Evolutionary conservation across 2,113 vertebrate genomes (phyloP), one percentile per base, ranked within the genome.

Genomic region (Sinocyclocheilus anophthalmus): DNA sequence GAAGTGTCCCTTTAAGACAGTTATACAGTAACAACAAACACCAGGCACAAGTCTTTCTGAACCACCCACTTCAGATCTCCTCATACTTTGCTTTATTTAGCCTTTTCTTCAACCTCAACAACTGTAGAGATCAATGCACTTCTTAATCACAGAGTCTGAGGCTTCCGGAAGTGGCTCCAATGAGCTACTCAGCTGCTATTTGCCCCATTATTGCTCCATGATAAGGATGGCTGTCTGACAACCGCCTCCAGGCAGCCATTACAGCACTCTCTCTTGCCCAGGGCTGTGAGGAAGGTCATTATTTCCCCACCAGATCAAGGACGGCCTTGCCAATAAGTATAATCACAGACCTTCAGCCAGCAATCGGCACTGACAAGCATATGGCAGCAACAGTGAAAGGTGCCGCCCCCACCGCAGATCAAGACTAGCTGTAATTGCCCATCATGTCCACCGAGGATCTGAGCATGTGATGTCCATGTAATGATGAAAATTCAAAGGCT

Each of bases 341-440:
- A 76, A n/a, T 13, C 45, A 1, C 37, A 81, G 72, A 87, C 84
- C 55, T 3, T 1, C 53, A 83, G 9, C 30, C 5, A 20, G 89
- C 93, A 92, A 93, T 90, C 89, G 90, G 80, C 86, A 30, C 53
- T 42, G 90, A 92, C 87, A 79, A 84, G 85, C 88, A 89, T 87
- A 83, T 84, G 88, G 88, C 87, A 83, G 33, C 86, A 87, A 84
- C 84, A 87, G 84, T 57, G 81, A 82, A 83, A 26, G 6, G 88
- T 87, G 48, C 42, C 37, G 10, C 59, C 84, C 50, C 11, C 53
- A n/a, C 22, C 22, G 5, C 50, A 77, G 48, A 82, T 50, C 63
- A 70, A 82, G 30, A 53, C 70, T 24, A 6, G 30, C 77, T 85
- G 30, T 53, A 85, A 69, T 75, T 76, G 67, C 13, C 13, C 69